A percentile compares a stretch with the other conserved stretches of the same genome.
Conservation (phyloP, 2,797 vertebrate species). For the Emys orbicularis region DNA sequence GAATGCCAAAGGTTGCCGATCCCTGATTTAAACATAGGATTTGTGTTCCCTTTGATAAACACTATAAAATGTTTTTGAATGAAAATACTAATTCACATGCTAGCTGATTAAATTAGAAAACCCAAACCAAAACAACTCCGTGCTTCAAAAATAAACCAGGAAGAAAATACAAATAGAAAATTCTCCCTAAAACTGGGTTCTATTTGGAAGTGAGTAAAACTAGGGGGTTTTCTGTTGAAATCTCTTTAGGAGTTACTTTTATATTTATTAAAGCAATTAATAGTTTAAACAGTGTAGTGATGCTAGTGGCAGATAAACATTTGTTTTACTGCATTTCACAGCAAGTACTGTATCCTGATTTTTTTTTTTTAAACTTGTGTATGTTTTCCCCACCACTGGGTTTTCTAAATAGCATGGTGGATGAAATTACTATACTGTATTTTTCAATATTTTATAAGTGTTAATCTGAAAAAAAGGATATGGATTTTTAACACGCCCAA, state of each 20-base stretch:
- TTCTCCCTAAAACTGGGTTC: not conserved
- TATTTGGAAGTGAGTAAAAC: not conserved
- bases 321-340: conserved; percentile 14
- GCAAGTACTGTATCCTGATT: not conserved
- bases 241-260: conserved; percentile 8
- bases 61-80: not conserved
- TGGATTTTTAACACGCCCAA: not conserved
- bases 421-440: not conserved
- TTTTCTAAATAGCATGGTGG: not conserved
- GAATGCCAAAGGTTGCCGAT: no score
- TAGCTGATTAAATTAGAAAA: not conserved
- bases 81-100: not conserved
- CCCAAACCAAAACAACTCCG: not conserved
- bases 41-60: not conserved
- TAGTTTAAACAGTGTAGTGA: not conserved
- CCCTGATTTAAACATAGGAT: not conserved
- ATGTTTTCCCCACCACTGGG: not conserved
- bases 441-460: not conserved
- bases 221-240: not conserved
- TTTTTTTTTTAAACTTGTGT: not conserved
- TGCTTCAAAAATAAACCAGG: conserved; percentile 15
- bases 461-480: conserved; percentile 33
- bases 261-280: not conserved
- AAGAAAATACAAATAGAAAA: conserved; percentile 20
- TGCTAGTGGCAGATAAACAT: not conserved